Percentiles rank a stretch among this genome's conserved stretches.
These are phyloP conservation scores for Girardia tigrina DNA, from an alignment of 2,888 invertebrate species.

Conservation along the genomic window DNA sequence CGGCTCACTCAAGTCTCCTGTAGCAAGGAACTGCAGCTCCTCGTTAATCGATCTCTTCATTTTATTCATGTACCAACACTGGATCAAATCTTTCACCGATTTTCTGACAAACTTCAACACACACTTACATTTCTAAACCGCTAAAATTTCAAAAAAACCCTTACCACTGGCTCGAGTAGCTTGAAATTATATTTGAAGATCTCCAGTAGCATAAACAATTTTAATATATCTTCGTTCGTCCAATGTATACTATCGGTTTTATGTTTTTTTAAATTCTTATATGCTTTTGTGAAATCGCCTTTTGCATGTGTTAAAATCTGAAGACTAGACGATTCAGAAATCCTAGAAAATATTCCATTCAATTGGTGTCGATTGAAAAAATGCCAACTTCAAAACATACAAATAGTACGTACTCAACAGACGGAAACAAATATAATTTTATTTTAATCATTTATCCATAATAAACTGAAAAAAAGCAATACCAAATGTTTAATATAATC, in stretches of 20 bases:
- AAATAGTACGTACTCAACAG: too few species aligned
- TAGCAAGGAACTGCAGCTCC: neutral
- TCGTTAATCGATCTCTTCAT: neutral
- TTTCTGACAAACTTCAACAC: neutral
- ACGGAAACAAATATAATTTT: too few species aligned
- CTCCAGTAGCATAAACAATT: constrained; percentile 10
- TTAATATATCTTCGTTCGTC: neutral
- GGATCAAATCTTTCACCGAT: neutral
- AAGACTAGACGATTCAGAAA: neutral
- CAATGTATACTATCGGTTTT: neutral
- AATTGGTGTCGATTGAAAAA: too few species aligned
- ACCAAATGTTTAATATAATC: too few species aligned
- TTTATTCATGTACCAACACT: neutral
- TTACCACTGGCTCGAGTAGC: neutral
- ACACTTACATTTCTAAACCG: neutral
- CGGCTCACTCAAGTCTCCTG: neutral
- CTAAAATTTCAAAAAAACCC: neutral
- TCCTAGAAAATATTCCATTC: neutral
- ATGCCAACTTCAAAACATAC: too few species aligned
- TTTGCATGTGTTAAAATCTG: neutral
- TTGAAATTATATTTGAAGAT: constrained; percentile 11
- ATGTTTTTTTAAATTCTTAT: neutral
- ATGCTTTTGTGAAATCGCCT: neutral
- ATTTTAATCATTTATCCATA: too few species aligned
- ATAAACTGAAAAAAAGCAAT: too few species aligned